These are phyloP conservation scores for Philhelius pedissequus DNA, from an alignment of 2,888 invertebrate species.

Conservation along the genomic window DNA sequence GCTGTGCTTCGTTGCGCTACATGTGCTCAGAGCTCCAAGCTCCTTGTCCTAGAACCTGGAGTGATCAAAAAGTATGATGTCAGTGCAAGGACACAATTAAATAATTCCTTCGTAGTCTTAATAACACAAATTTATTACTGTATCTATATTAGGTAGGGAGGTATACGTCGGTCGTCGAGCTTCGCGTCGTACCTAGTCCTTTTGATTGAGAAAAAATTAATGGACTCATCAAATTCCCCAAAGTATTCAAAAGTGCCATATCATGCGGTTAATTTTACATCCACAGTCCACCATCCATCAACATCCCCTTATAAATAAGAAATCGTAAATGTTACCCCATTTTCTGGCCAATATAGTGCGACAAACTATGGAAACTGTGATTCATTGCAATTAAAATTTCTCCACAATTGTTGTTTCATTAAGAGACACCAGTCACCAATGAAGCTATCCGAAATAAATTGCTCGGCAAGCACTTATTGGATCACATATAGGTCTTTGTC, in stretches of 20 bases:
- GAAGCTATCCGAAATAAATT: conserved; percentile 18
- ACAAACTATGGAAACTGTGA: conserved; percentile 66
- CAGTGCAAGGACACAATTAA: conserved; percentile 34
- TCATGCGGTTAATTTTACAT: conserved; percentile 12
- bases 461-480: conserved; percentile 20
- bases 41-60: conserved; percentile 37
- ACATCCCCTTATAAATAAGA: neutral
- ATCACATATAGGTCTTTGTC: neutral
- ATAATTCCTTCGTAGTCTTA: neutral
- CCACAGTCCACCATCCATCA: neutral
- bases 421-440: neutral
- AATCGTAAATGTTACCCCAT: conserved; percentile 67
- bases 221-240: neutral
- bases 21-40: neutral
- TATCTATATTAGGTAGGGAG: neutral
- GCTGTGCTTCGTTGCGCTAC: neutral
- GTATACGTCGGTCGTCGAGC: neutral
- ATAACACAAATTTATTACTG: neutral
- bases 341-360: conserved; percentile 70
- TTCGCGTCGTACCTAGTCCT: too few relatives aligned
- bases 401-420: conserved; percentile 34
- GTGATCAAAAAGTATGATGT: conserved; percentile 31
- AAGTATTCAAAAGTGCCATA: conserved; percentile 51
- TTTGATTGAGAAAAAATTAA: conserved; percentile 34
- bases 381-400: conserved; percentile 48